Percentiles rank a stretch among this genome's conserved stretches.
Conservation (phyloP, 2,888 invertebrate genomes). For the Stratiomys singularior region DNA sequence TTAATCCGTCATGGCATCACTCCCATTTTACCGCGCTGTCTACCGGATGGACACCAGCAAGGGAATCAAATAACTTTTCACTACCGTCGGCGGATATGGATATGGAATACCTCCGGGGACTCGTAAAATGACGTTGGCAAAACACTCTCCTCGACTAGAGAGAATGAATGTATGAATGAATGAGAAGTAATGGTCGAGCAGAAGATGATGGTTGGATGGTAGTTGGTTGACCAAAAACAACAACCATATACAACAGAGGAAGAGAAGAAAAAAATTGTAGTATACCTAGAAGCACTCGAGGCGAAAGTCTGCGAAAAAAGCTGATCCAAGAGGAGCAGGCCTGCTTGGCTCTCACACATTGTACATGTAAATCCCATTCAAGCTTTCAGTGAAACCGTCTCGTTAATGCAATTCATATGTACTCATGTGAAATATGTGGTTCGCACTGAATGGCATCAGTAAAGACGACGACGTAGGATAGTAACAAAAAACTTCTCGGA, state of each 20-base stretch:
- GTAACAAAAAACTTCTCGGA: slow-evolving; percentile 11
- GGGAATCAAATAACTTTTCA: slow-evolving; percentile 9
- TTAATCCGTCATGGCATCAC: neutral
- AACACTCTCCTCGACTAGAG: neutral
- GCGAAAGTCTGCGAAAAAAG: neutral
- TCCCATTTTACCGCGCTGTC: neutral
- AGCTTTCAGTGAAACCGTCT: slow-evolving; percentile 17
- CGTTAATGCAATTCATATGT: slow-evolving; percentile 25
- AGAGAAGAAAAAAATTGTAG: neutral
- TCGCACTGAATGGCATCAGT: neutral
- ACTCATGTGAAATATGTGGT: slow-evolving; percentile 30
- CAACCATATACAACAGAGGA: neutral
- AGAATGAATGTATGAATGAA: neutral
- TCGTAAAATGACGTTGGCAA: slow-evolving; percentile 23
- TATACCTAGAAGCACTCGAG: neutral
- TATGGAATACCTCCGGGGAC: slow-evolving; percentile 2
- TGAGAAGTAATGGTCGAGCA: neutral
- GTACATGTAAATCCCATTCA: slow-evolving; percentile 32
- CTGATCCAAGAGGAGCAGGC: neutral
- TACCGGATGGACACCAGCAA: neutral
- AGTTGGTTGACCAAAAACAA: slow-evolving; percentile 1
- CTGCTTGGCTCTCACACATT: neutral
- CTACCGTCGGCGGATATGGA: neutral
- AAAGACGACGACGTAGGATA: neutral
- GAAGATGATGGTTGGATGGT: neutral